Percentiles rank a stretch among this genome's conserved stretches.
phyloP scores from a whole-genome alignment of 2,888 invertebrate species.

The Hemithea aestivaria region DNA sequence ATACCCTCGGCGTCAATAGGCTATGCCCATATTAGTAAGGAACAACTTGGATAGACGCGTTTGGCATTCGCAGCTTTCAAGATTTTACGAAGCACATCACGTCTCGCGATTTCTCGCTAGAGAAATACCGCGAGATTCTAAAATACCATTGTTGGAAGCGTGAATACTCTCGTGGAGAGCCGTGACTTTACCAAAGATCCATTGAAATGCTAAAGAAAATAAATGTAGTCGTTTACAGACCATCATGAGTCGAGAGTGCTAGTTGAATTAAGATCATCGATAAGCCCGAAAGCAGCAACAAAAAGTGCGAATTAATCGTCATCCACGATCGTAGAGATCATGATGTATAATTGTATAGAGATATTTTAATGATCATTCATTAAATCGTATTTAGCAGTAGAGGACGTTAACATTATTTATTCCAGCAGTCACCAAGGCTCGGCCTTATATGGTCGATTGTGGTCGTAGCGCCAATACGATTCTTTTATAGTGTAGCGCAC shows the following conservation, averaged over 20 bases:
- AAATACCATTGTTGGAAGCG: slow-evolving; percentile 49
- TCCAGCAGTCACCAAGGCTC: slow-evolving; percentile 42
- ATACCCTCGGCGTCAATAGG: slow-evolving; percentile 31
- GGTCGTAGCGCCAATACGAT: slow-evolving; percentile 43
- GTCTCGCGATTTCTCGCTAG: slow-evolving; percentile 47
- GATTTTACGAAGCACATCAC: slow-evolving; percentile 51
- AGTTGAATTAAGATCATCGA: slow-evolving; percentile 15
- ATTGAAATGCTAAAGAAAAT: slow-evolving; percentile 6
- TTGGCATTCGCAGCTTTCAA: slow-evolving; percentile 42
- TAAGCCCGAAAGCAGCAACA: slow-evolving; percentile 18
- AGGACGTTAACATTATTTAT: slow-evolving; percentile 51
- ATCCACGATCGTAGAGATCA: slow-evolving; percentile 16
- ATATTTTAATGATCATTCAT: slow-evolving; percentile 52
- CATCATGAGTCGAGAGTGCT: slow-evolving; percentile 3
- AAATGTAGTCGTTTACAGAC: slow-evolving; percentile 10
- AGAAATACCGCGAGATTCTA: slow-evolving; percentile 45
- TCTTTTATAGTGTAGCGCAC: slow-evolving; percentile 40
- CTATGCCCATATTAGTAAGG: slow-evolving; percentile 49
- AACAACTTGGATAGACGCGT: slow-evolving; percentile 45
- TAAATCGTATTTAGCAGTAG: slow-evolving; percentile 42
- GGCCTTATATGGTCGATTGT: slow-evolving; percentile 48
- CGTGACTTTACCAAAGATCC: slow-evolving; percentile 16
- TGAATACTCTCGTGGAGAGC: slow-evolving; percentile 30
- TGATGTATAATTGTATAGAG: slow-evolving; percentile 34
- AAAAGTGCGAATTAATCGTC: slow-evolving; percentile 18